Base-by-base conservation (phyloP, 2,888 invertebrate genomes). In the Lochmaea crataegi region DNA sequence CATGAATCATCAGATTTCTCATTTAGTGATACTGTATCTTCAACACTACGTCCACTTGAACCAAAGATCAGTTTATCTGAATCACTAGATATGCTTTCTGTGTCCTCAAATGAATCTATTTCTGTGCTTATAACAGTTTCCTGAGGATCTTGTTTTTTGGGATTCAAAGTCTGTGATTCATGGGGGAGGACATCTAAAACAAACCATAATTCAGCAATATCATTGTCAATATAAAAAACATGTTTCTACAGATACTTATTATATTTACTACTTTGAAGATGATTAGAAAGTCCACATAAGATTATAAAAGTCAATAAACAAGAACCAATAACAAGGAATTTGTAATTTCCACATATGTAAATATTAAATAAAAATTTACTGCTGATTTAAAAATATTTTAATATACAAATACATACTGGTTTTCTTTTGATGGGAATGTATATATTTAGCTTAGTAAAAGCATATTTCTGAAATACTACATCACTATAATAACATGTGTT, bases 401-500 rank as follows among this genome's bases (percentile, higher is more conserved):
- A 58, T n/a, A 26, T 6, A 16, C 45, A 48, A 18, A 53, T 70
- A 57, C 60, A 38, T 68, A 60, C 68, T 16, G 11, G 22, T 14
- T 38, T 65, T 41, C 32, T 51, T 51, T 14, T 58, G 42, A 45
- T 10, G 14, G 51, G 38, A 68, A 61, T 68, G 61, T 51, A 45
- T 41, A 45, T 32, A 26, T 58, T 67, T 67, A 45, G 16, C 26
- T 61, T 48, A 57, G 51, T 45, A 48, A 18, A 45, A 57, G 12
- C n/a, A 45, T 22, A 14, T 42, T 70, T 16, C 42, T 26, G 10
- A 57, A 64, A 64, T 26, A 41, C 64, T 57, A 70, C 65, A 70
- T 70, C 51, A 70, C 53, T 38, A 70, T 70, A 70, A 70, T 57
- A 70, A 64, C 70, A 70, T 70, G 64, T 70, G 70, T 64, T 70